Percentiles rank a stretch among this genome's conserved stretches.
phyloP scores from a whole-genome alignment of 2,113 vertebrate genomes.

The Cnemophilus loriae region DNA sequence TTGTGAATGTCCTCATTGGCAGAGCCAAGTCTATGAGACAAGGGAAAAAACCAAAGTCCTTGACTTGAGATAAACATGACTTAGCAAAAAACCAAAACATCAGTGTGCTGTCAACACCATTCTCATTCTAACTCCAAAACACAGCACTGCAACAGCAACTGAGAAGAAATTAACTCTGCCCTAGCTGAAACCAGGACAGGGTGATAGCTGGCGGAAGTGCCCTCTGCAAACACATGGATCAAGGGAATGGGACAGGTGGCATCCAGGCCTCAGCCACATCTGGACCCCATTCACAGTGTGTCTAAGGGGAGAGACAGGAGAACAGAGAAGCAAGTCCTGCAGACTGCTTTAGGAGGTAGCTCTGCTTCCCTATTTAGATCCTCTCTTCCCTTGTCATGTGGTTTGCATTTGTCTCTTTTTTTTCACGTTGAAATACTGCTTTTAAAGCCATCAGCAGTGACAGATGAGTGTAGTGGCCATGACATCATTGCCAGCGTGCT shows the following conservation, averaged over 20 bases:
- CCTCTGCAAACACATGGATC: background rate
- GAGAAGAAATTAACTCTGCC: background rate
- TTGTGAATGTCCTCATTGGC: background rate
- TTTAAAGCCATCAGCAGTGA: background rate
- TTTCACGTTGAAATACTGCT: background rate
- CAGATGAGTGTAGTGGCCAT: rapidly evolving
- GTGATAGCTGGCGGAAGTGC: background rate
- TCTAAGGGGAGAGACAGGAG: background rate
- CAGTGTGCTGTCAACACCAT: background rate
- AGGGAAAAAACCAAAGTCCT: background rate
- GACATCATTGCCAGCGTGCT: background rate
- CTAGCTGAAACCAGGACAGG: background rate
- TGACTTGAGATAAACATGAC: background rate
- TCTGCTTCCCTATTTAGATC: background rate
- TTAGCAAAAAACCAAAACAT: background rate
- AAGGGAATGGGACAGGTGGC: background rate
- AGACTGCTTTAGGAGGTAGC: background rate
- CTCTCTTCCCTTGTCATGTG: background rate
- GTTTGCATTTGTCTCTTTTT: background rate
- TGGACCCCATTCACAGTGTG: rapidly evolving
- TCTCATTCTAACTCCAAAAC: background rate
- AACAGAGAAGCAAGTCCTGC: background rate
- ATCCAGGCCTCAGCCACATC: background rate
- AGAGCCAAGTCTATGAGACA: background rate
- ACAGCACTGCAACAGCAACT: background rate